phyloP scores from a whole-genome alignment of 2,797 vertebrate species.

The Micrastur ruficollis region DNA sequence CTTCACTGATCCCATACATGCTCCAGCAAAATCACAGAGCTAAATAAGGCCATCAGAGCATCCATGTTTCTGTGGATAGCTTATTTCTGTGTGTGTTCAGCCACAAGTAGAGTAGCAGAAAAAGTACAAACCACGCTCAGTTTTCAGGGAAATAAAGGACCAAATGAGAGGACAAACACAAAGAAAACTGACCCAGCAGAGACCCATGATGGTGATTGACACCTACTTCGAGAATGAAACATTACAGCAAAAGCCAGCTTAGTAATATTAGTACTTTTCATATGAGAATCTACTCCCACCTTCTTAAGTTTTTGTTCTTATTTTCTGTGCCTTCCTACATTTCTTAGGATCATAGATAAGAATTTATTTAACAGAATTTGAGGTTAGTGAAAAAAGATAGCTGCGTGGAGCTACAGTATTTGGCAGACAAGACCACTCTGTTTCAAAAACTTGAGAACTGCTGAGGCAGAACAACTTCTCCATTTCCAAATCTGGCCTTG shows the following conservation, averaged over 20 bases:
- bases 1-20: background rate
- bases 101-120: background rate
- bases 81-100: background rate
- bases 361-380: background rate
- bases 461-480: background rate
- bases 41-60: background rate
- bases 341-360: background rate
- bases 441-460: background rate
- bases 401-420: background rate
- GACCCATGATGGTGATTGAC: background rate
- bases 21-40: background rate
- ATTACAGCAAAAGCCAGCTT: background rate
- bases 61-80: background rate
- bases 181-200: background rate
- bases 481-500: background rate
- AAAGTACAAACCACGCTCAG: background rate
- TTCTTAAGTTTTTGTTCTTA: background rate
- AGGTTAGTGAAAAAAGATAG: background rate
- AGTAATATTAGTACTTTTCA: background rate
- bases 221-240: background rate
- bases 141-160: background rate
- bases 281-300: background rate
- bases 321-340: background rate
- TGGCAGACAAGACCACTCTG: background rate
- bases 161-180: background rate